Base-by-base conservation (phyloP, 2,888 invertebrate species). In the Zelleria hepariella region DNA sequence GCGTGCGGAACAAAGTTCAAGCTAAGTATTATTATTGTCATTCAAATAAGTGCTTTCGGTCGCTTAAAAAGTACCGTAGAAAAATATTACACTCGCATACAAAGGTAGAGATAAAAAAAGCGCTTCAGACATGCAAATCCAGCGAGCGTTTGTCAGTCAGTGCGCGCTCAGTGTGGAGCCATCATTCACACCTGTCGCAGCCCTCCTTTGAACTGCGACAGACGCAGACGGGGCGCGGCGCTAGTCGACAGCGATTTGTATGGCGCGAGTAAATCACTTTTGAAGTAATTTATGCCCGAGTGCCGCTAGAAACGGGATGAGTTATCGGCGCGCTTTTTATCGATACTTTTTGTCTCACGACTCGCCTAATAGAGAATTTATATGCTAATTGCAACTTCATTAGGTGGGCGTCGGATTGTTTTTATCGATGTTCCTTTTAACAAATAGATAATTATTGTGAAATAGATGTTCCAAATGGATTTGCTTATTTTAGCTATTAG, bases 231-330 rank as follows among this genome's bases (percentile, higher is more conserved):
- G 77, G 78, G 72, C 74, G 74, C 75, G 71, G 72, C 73, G 78
- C 79, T 78, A 79, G 82, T 77, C 79, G 71, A 73, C 75, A 73
- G 73, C 79, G 77, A 75, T 83, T 84, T 83, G 82, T 82, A 80
- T 78, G 73, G 78, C 74, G 74, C 64, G 74, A 82, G 82, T 86
- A 86, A 86, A 86, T 86, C 84, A 86, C 84, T 84, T 82, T 77
- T 82, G 80, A 80, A 81, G 83, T 86, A 84, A 86, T 86, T 84
- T 86, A 86, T 81, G 82, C 21, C 27, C 32, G 10, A 55, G 55
- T 55, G 32, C 55, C 21, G 55, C 27, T 21, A 32, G 32, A 20
- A 18, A 55, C 32, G 20, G 32, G 55, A 27, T 25, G n/a, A 54
- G 18, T 27, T 55, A 55, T 55, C 55, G 55, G 8, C 7, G 27